Evolutionary conservation across 2,888 invertebrate genomes (phyloP), one percentile per base, ranked within the genome.

Genomic region (Ichneumon xanthorius): DNA sequence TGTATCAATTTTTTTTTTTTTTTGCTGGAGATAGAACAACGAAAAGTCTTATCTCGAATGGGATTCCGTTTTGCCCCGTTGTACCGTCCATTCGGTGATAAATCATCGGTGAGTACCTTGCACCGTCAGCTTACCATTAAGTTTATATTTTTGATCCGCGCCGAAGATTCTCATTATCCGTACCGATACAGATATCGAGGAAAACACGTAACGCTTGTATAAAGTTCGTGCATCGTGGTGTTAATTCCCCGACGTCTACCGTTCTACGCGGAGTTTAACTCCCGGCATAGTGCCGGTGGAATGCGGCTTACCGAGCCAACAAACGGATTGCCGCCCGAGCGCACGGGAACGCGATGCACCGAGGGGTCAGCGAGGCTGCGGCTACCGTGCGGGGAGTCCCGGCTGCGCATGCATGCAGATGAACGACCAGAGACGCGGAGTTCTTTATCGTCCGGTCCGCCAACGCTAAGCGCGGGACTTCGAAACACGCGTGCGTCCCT

Each of bases 401-500:
- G 58, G 22, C 45, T 48, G 45, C 45, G 45, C 26, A 58, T 58
- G 58, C 22, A 55, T 55, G 58, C 63, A 63, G 63, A 63, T 11
- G 63, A 63, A 30, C 16, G 53, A 61, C 71, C 58, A 22, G 58
- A 53, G 71, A 33, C 16, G 19, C 48, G 26, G 22, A 65, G 45
- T 65, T 61, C 80, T 87, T 87, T 87, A 87, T 87, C 87, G 82
- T 81, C 84, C 55, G 63, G 78, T 72, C 30, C 30, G 63, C 30
- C 30, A 22, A 86, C 53, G 78, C 75, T 77, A 86, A 86, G 86
- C 86, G 63, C 63, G 86, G 86, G 78, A 83, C 77, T 82, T 86
- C 86, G 86, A 80, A 86, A 80, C 79, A 70, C 80, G 67, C 70
- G n/a, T 68, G 33, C 40, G 63, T 76, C 67, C 16, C 26, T 63